phyloP scores from a whole-genome alignment of 2,113 vertebrate species.

The Lepisosteus oculatus region DNA sequence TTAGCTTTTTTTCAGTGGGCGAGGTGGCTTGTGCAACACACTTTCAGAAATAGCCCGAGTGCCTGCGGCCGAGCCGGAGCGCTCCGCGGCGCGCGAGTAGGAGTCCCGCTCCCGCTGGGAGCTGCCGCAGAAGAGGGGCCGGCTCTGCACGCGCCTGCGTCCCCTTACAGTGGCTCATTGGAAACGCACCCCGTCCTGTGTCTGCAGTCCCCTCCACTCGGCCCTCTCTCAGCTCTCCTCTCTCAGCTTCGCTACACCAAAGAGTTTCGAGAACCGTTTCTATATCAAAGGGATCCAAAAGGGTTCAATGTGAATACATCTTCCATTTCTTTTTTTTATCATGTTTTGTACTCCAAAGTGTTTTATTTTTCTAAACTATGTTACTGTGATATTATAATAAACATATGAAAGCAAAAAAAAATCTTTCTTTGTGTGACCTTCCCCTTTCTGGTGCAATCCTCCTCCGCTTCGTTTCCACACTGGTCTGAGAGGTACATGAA shows the following conservation, averaged over 20 bases:
- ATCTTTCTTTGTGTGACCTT: background rate
- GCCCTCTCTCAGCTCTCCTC: background rate
- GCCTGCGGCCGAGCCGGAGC: too few species aligned
- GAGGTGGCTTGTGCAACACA: too few species aligned
- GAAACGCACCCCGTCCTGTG: background rate
- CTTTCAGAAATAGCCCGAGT: too few species aligned
- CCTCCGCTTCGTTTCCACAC: too few species aligned
- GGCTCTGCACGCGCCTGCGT: too few species aligned
- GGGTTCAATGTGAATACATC: slow-evolving; percentile 27
- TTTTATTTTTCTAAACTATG: slow-evolving; percentile 74
- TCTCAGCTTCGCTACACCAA: slow-evolving; percentile 56
- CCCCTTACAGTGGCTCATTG: too few species aligned
- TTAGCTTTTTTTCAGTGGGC: background rate
- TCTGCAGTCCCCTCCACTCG: background rate
- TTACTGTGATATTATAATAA: slow-evolving; percentile 58
- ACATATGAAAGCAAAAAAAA: slow-evolving; percentile 62
- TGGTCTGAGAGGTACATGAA: too few species aligned
- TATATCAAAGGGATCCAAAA: slow-evolving; percentile 56
- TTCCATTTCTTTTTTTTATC: slow-evolving; percentile 39
- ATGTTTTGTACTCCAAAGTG: slow-evolving; percentile 67
- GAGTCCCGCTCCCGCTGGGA: too few species aligned
- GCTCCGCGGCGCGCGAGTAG: too few species aligned
- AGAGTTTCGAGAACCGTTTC: slow-evolving; percentile 48
- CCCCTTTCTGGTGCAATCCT: background rate
- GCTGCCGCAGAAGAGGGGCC: too few species aligned